phyloP scores from a whole-genome alignment of 2,888 invertebrate species.

The Ypsolopha sequella region DNA sequence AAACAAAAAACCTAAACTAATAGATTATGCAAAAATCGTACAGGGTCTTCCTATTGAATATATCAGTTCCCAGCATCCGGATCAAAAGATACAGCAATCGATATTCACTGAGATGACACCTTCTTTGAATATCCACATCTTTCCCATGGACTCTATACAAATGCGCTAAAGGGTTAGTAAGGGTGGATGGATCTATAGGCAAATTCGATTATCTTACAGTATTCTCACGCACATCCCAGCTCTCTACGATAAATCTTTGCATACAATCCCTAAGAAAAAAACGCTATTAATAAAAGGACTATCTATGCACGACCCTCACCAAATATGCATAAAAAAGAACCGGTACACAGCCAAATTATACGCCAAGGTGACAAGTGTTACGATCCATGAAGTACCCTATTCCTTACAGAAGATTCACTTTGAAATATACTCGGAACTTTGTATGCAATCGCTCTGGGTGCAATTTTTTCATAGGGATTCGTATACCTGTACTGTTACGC shows the following conservation, averaged over 20 bases:
- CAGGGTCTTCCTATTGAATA: constrained; percentile 59
- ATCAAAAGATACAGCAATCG: constrained; percentile 61
- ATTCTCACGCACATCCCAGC: constrained; percentile 67
- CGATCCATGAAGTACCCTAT: constrained; percentile 33
- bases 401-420: constrained; percentile 16
- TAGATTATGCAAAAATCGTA: constrained; percentile 66
- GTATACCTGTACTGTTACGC: constrained; percentile 51
- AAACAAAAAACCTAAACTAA: constrained; percentile 46
- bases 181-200: constrained; percentile 63
- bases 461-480: constrained; percentile 38
- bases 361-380: constrained; percentile 63
- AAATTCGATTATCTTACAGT: constrained; percentile 66
- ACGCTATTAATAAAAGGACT: constrained; percentile 62
- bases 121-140: constrained; percentile 67
- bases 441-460: constrained; percentile 34
- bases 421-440: constrained; percentile 35
- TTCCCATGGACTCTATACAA: constrained; percentile 57
- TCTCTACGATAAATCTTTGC: constrained; percentile 65
- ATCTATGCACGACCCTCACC: constrained; percentile 56
- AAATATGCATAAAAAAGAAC: constrained; percentile 62
- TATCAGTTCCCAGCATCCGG: constrained; percentile 62
- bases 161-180: constrained; percentile 51
- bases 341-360: constrained; percentile 64
- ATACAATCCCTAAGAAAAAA: constrained; percentile 58
- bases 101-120: constrained; percentile 70